Evolutionary conservation across 2,797 vertebrate species (phyloP), one percentile per base, ranked within the genome.

Genomic region (Hippocampus kuda): DNA sequence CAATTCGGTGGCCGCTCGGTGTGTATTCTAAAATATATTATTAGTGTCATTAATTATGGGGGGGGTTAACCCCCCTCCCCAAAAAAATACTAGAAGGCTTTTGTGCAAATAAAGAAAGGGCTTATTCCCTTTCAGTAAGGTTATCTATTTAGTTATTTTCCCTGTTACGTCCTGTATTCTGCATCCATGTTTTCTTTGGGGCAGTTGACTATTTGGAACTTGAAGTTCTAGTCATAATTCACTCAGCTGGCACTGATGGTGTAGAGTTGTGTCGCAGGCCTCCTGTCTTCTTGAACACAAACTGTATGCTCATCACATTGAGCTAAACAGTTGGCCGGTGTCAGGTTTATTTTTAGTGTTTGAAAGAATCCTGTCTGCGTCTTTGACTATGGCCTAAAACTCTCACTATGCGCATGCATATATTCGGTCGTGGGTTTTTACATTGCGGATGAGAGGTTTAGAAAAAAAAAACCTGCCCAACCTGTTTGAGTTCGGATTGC

Each of bases 341-440:
- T 77, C 73, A 71, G 71, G 83, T 83, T 85, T 86, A 87, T 86
- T 86, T 85, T 82, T 74, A 83, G 78, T 72, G 72, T 72, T 83
- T 82, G 84, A 85, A 86, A 85, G 83, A 85, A 85, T 87, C 83
- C 79, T 62, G 79, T 80, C 77, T 79, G 66, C 77, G 72, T 80
- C 77, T 81, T 81, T 83, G 82, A 76, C 86, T 77, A 72, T 79
- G 79, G 78, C 84, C 83, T 78, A 79, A 82, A 83, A 80, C 79
- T 83, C 77, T 85, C 80, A 75, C 70, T 9, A 51, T 76, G 56
- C 76, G 60, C 75, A 75, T 57, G 66, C 60, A 70, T 75, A 71
- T 70, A 70, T 70, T 78, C 68, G 70, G 81, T 81, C 64, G 51
- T 62, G 72, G 59, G 61, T 15, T 0, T 76, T 79, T 59, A 68